Conservation (phyloP, 2,888 invertebrate species). For the Disparrhopalites patrizii region DNA sequence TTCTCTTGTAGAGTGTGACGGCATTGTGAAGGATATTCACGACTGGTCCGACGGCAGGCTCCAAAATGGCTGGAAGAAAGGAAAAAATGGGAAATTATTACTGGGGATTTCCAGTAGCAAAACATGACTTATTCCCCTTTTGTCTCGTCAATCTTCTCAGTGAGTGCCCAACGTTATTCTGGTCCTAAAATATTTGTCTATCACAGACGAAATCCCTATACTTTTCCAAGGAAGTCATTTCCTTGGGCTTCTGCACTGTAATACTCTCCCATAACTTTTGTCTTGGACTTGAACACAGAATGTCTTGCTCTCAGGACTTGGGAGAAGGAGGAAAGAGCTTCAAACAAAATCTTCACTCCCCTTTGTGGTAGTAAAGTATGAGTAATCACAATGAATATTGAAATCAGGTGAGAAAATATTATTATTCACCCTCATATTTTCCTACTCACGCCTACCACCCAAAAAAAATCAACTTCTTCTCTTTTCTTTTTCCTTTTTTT, state of each 20-base stretch:
- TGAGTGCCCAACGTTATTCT: neutral
- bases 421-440: slow-evolving; percentile 14
- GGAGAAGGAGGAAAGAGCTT: no score
- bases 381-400: slow-evolving; percentile 25
- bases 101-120: no score
- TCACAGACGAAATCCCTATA: no score
- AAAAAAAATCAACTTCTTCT: no score
- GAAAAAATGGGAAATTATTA: neutral
- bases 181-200: no score
- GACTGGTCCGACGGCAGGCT: slow-evolving; percentile 48
- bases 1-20: slow-evolving; percentile 59
- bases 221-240: no score
- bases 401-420: slow-evolving; percentile 27
- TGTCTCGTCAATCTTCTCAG: no score
- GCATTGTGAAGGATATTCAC: slow-evolving; percentile 49
- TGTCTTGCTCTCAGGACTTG: no score
- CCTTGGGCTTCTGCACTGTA: neutral
- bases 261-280: no score
- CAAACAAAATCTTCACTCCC: neutral
- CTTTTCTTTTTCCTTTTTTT: no score
- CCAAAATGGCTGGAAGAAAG: slow-evolving; percentile 45
- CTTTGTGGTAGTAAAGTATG: neutral
- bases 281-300: no score
- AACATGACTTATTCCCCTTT: no score
- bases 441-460: slow-evolving; percentile 20